phyloP scores from a whole-genome alignment of 37 sponge, comb jelly and placozoan genomes.

The Chondrosia reniformis region DNA sequence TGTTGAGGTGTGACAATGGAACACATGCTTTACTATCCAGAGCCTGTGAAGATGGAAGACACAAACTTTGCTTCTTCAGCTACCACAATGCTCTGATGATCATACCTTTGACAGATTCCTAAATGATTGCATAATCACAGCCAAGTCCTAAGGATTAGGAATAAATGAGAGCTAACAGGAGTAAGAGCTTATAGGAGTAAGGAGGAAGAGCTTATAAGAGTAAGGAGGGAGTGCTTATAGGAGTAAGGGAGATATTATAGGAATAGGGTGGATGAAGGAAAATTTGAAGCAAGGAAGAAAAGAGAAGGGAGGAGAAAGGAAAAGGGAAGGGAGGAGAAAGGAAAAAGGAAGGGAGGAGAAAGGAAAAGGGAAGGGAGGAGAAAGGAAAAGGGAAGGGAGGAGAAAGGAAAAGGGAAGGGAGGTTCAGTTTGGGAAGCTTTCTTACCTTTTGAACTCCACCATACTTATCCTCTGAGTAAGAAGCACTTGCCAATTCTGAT shows the following conservation, averaged over 20 bases:
- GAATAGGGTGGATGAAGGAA: background rate
- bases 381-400: background rate
- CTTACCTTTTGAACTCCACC: constrained; percentile 79
- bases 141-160: background rate
- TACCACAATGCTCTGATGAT: no score
- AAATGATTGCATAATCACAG: no score
- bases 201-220: background rate
- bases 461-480: constrained; percentile 59
- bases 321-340: background rate
- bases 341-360: background rate
- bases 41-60: no score
- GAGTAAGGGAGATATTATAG: background rate
- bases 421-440: no score
- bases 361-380: background rate
- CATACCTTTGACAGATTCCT: no score
- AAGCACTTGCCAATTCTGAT: constrained; percentile 28
- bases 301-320: background rate
- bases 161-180: background rate
- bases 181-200: background rate
- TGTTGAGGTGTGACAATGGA: no score
- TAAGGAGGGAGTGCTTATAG: background rate
- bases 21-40: no score
- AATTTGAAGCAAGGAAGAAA: background rate
- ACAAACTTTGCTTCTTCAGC: no score
- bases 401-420: no score